These are phyloP conservation scores for Calyptommatus sinebrachiatus DNA, from an alignment of 2,113 vertebrate genomes.

Conservation along the genomic window DNA sequence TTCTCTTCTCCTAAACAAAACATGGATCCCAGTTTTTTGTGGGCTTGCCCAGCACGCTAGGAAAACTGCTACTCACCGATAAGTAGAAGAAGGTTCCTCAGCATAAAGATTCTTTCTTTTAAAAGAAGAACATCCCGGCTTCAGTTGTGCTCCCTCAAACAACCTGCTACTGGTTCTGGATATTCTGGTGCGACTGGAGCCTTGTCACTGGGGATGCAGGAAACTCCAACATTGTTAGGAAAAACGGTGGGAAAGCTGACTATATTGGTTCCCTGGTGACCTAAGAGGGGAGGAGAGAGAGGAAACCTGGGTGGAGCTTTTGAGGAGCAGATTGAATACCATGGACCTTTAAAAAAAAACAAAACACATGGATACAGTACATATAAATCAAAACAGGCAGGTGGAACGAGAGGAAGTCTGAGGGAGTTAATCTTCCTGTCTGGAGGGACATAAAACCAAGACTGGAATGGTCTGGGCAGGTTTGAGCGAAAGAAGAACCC, in stretches of 20 bases:
- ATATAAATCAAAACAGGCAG: not conserved
- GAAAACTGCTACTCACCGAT: constrained; percentile 10
- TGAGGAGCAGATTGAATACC: not conserved
- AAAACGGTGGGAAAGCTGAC: not conserved
- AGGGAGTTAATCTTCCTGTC: too few relatives aligned
- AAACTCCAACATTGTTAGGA: not conserved
- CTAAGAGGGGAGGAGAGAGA: not conserved
- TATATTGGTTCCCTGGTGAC: not conserved
- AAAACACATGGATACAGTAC: too few relatives aligned
- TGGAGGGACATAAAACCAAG: not conserved
- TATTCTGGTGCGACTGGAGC: too few relatives aligned
- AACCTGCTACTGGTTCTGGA: not conserved
- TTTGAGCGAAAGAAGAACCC: not conserved
- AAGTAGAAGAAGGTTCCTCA: not conserved
- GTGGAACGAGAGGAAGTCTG: not conserved
- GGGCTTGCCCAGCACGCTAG: not conserved
- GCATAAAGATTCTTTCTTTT: not conserved
- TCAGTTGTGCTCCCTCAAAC: not conserved
- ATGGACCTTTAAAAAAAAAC: not conserved
- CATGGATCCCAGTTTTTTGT: not conserved
- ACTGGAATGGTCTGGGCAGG: too few relatives aligned
- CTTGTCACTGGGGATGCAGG: not conserved
- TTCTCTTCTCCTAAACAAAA: too few relatives aligned
- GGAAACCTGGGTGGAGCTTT: not conserved
- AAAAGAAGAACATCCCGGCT: too few relatives aligned